Conservation (phyloP, 2,888 invertebrate species). For the Magallana nippona region DNA sequence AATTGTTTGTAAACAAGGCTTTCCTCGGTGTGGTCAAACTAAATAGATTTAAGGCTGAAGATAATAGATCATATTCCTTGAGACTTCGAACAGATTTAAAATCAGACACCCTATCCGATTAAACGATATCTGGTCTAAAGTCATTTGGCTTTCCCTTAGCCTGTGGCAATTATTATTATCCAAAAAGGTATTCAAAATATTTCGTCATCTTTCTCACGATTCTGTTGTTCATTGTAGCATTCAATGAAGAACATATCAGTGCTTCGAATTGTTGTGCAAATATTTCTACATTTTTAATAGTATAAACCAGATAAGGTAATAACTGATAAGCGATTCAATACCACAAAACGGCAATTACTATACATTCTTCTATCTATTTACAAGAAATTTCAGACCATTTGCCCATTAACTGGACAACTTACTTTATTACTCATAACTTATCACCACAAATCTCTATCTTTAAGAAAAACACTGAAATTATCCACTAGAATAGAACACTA, state of each 20-base stretch:
- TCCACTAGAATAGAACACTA: background rate
- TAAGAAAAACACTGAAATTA: background rate
- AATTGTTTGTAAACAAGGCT: slow-evolving; percentile 9
- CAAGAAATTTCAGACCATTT: background rate
- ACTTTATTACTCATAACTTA: slow-evolving; percentile 7
- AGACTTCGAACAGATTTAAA: background rate
- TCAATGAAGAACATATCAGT: no score
- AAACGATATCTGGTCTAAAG: no score
- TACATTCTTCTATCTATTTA: background rate
- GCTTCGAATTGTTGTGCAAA: no score
- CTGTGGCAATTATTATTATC: no score
- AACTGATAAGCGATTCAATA: no score
- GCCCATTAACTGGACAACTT: background rate
- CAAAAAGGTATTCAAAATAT: no score
- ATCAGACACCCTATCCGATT: slow-evolving; percentile 1
- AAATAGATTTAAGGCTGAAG: background rate
- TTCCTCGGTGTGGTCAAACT: background rate
- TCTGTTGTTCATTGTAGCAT: no score
- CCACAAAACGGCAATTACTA: no score
- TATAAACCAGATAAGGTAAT: no score
- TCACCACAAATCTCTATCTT: background rate
- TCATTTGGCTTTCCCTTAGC: no score
- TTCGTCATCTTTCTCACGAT: no score
- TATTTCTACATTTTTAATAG: no score
- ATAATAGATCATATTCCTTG: background rate